Base-by-base conservation (phyloP, 2,888 invertebrate species). In the Chymomyza fuscimana region DNA sequence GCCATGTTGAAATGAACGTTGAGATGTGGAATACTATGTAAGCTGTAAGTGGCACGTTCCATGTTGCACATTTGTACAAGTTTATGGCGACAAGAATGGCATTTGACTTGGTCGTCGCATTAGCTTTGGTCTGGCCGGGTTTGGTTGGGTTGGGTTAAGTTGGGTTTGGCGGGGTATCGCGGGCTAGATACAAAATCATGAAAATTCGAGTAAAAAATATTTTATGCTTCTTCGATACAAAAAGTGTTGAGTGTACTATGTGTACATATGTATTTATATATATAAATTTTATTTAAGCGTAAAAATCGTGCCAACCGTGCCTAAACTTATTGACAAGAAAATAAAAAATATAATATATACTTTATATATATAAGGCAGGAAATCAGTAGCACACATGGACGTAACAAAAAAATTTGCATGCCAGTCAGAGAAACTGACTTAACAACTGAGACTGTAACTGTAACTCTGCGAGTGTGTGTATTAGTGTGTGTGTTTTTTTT, bases 51-150 rank as follows among this genome's bases (percentile, higher is more conserved):
- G 86, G 83, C 83, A 83, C 83, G 83, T 87, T 83, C 81, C 73
- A 63, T 65, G 83, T 71, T 69, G 80, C 83, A 83, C 86, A 83
- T 83, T 83, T 83, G 83, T 87, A 74, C 87, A 87, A 83, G 83
- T 87, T 87, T 83, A 83, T 85, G 87, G 83, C 83, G 83, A 87
- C 83, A 83, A 86, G 86, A 83, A 81, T 85, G 87, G 86, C 83
- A 86, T 83, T 83, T 83, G 82, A 82, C 82, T 72, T 46, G 19
- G 46, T 52, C 19, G 61, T 46, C 36, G 60, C 46, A 61, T 67
- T 58, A 2, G 58, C 74, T 82, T 60, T 22, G 22, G 61, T 25
- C 19, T 25, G 15, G 7, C 29, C 10, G 32, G 16, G 36, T 9
- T 32, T 59, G 25, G 59, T 58, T 58, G 46, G 61, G 16, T 19